These are phyloP conservation scores for Callopanchax toddi DNA, from an alignment of 2,113 vertebrate genomes.

Conservation along the genomic window DNA sequence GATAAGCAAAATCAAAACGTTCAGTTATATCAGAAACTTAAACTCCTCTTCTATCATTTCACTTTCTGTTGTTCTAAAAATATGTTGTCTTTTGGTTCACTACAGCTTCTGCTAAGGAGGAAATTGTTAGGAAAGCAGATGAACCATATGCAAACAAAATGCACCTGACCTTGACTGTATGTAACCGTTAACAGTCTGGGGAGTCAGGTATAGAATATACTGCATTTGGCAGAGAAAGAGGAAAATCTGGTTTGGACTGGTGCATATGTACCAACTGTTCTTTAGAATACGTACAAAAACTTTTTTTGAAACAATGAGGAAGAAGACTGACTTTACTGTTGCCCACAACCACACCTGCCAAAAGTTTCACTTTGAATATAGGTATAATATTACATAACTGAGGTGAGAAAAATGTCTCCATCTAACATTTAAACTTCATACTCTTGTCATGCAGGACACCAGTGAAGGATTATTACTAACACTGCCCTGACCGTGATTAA, in stretches of 20 bases:
- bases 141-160: not conserved
- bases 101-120: not conserved
- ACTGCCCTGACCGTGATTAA: constrained; percentile 7
- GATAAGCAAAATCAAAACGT: not conserved
- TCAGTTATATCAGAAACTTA: too few relatives aligned
- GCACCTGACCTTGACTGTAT: not conserved
- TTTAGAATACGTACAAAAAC: not conserved
- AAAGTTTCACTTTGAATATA: not conserved
- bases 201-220: not conserved
- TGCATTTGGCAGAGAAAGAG: constrained; percentile 53
- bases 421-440: not conserved
- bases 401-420: not conserved
- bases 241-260: constrained; percentile 59
- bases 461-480: not conserved
- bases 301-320: not conserved
- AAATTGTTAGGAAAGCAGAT: not conserved
- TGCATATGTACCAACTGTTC: not conserved
- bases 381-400: too few relatives aligned
- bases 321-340: not conserved
- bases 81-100: not conserved
- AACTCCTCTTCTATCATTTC: constrained; percentile 1
- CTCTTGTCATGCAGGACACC: not conserved
- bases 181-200: not conserved
- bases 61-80: not conserved
- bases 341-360: not conserved